Base-by-base conservation (phyloP, 92 coral and sea anemone species). In the Pocillopora grandis region DNA sequence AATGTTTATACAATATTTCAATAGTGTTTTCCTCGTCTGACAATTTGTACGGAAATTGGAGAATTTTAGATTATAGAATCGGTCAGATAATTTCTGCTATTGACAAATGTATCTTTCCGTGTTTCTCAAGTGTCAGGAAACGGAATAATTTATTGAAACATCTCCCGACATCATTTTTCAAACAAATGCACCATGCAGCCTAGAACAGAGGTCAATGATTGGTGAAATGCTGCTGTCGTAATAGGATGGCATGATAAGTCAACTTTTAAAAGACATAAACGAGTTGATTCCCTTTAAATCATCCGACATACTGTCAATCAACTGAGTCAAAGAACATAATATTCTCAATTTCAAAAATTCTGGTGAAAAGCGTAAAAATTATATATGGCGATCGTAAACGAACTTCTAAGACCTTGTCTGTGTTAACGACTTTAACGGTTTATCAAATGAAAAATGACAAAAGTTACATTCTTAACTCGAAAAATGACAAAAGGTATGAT, bases 41-140 rank as follows among this genome's bases (percentile, higher is more conserved):
- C 75, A 70, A 70, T 10, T 2, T 35, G 73, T n/a, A 37, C 75
- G 75, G 75, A 70, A 33, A 70, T 70, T 70, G 9, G 75, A 2
- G 57, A 70, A 35, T 17, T 35, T 70, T 70, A 37, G 23, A 35
- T 70, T 36, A 15, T 70, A 4, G 2, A 35, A 70, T 36, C 33
- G 75, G 42, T 4, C 75, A 70, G 56, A 0, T 69, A 2, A 69
- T 31, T 67, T 64, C 3, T 15, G 73, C 52, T 52, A 11, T 69
- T 35, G 73, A 33, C 19, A 69, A 15, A 17, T 8, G 13, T 35
- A 15, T 9, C 33, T 37, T 68, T 70, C 8, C 52, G 8, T 16
- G 73, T 70, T 70, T 15, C 33, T 5, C 11, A 70, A 70, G 18
- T 70, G 75, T 70, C 57, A 37, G 75, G 12, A 70, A 42, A 37